Evolutionary conservation across 2,888 invertebrate species (phyloP), one percentile per base, ranked within the genome.

Genomic region (Pseudococcus jackbeardsleyi): DNA sequence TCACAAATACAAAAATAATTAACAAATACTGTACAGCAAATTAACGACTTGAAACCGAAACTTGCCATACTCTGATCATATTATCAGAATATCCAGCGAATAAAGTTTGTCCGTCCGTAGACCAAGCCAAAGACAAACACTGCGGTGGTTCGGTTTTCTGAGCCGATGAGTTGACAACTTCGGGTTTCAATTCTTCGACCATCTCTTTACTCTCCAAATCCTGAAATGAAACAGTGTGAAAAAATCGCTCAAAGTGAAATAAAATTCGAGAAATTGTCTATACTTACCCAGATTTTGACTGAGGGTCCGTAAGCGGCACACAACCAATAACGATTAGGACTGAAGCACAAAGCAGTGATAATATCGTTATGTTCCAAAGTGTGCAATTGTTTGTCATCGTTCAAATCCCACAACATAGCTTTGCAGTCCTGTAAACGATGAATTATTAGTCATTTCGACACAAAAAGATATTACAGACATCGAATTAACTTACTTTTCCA

Each of bases 41-140:
- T 88, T 88, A 88, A 93, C 96, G 95, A 90, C 95, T 95, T 90
- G 96, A 95, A 90, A 96, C 95, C 90, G 96, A 96, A 91, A 99
- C 99, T 94, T 99, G 99, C 99, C 99, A 99, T 90, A 99, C 99
- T 92, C 99, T 94, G 92, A 99, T 99, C 90, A 95, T 95, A 92
- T 98, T 98, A 93, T 99, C 99, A 26, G 99, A 98, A 93, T 99
- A 99, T 89, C 99, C 99, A 91, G 99, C 98, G 91, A 99, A 99
- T 91, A 99, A 93, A 84, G 99, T 99, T 92, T 99, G 99, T 90
- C 99, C 99, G 92, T 99, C 99, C 85, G 98, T 97, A 89, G 99
- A 99, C 99, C 99, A 99, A 33, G 99, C 98, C 91, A 99, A 93
- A 7, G 98, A 99, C 90, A 98, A 94, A 93, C 99, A 99, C 92